phyloP scores from a whole-genome alignment of 1,140 invertebrate genomes.

The Sycophaga agraensis region DNA sequence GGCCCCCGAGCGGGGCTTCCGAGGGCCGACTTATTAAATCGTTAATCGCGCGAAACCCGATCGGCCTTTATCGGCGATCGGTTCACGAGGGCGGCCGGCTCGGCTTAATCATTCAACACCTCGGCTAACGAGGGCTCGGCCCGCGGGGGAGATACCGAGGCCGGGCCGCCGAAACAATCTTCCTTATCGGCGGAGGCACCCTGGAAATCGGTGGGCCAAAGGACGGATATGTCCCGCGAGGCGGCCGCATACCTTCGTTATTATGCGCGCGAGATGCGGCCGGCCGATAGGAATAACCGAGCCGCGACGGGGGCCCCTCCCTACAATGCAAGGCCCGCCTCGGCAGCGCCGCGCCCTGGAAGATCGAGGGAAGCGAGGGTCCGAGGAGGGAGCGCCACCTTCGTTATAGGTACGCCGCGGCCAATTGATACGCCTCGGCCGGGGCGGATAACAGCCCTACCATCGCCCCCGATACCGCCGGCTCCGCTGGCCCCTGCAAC shows the following conservation, averaged over 20 bases:
- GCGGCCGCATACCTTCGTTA: slow-evolving; percentile 19
- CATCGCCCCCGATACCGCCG: too few species aligned
- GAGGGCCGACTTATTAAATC: background rate
- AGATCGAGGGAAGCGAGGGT: background rate
- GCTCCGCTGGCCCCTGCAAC: too few species aligned
- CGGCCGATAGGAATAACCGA: slow-evolving; percentile 41
- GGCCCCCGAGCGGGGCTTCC: background rate
- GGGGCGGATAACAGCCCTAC: too few species aligned
- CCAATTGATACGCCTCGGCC: slow-evolving; percentile 25
- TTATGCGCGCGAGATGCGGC: slow-evolving; percentile 39
- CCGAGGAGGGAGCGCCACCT: background rate
- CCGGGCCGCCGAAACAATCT: background rate
- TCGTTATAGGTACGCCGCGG: slow-evolving; percentile 15
- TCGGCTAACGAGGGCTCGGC: too few species aligned
- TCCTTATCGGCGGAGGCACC: too few species aligned
- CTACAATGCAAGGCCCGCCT: background rate
- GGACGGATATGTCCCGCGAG: slow-evolving; percentile 5
- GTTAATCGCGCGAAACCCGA: too few species aligned
- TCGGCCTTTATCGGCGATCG: too few species aligned
- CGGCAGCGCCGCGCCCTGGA: background rate
- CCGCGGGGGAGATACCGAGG: slow-evolving; percentile 18
- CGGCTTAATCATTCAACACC: too few species aligned
- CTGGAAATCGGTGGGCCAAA: too few species aligned
- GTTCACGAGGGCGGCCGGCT: too few species aligned
- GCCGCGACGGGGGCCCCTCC: background rate